Conservation (phyloP, 2,113 vertebrate species). For the cattle (Bos taurus) region ARS-UCD2.0 NC_037356.1:15809501-15810000, state of each 20-base stretch:
- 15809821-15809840: neutral
- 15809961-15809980: neutral
- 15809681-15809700: neutral
- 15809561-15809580: neutral
- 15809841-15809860: neutral
- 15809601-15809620: neutral
- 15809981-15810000: neutral
- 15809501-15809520: neutral
- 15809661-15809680: neutral
- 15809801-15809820: slow-evolving; percentile 1
- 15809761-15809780: neutral
- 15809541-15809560: neutral
- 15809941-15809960: neutral
- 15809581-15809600: neutral
- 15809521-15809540: neutral
- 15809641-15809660: neutral
- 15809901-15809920: neutral
- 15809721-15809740: neutral
- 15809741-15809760: neutral
- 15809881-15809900: neutral
- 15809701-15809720: neutral
- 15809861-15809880: neutral
- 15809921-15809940: neutral
- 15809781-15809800: too few relatives aligned
- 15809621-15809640: neutral